These are phyloP conservation scores for Erpetoichthys calabaricus DNA, from an alignment of 2,797 vertebrate species.

Conservation along the genomic window DNA sequence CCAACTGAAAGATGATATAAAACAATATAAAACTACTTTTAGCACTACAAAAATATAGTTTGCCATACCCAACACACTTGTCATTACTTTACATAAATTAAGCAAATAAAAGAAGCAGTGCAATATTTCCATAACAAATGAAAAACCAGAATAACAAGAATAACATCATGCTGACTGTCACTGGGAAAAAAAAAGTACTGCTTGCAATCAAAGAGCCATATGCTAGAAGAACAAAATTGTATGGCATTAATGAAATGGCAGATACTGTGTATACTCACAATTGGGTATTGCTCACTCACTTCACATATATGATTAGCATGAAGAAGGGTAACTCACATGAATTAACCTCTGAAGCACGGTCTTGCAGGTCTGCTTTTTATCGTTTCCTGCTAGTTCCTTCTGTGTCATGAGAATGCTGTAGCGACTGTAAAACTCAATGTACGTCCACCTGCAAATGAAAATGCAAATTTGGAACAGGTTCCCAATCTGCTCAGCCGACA, in stretches of 20 bases:
- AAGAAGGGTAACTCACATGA: slow-evolving; percentile 49
- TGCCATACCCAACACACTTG: too few species aligned
- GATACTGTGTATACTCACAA: slow-evolving; percentile 1
- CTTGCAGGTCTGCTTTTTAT: slow-evolving; percentile 85
- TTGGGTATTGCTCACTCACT: not conserved
- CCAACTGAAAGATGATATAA: too few species aligned
- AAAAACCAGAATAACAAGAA: too few species aligned
- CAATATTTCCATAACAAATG: too few species aligned
- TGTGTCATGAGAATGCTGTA: slow-evolving; percentile 86
- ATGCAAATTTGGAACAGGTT: slow-evolving; percentile 1
- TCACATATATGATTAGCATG: not conserved
- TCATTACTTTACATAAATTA: too few species aligned
- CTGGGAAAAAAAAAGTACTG: too few species aligned
- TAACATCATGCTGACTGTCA: too few species aligned
- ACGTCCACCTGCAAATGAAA: slow-evolving; percentile 71
- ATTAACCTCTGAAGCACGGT: slow-evolving; percentile 74
- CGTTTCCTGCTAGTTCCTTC: slow-evolving; percentile 51
- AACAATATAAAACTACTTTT: too few species aligned
- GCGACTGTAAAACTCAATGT: slow-evolving; percentile 89
- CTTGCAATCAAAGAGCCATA: too few species aligned
- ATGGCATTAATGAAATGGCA: slow-evolving; percentile 2
- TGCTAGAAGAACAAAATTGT: not conserved
- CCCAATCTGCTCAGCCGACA: too few species aligned
- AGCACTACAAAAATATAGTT: too few species aligned
- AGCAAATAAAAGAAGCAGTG: too few species aligned